Percentiles rank a stretch among this genome's conserved stretches.
Conservation (phyloP, 2,888 invertebrate species). For the Folsomia manolachei region DNA sequence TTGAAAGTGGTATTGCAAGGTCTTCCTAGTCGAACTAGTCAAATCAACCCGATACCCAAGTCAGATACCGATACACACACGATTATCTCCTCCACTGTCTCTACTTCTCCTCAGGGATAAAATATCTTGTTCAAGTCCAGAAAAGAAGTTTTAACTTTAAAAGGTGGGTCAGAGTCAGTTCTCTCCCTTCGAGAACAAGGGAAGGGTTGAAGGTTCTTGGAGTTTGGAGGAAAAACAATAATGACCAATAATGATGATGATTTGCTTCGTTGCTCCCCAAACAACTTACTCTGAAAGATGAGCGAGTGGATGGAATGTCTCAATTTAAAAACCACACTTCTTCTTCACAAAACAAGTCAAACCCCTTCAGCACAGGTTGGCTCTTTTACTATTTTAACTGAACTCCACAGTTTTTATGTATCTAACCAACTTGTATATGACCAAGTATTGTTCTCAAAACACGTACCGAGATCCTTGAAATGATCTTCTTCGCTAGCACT, state of each 20-base stretch:
- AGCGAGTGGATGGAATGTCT: conserved; percentile 44
- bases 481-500: not conserved
- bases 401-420: not conserved
- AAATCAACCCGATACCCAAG: not conserved
- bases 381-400: not conserved
- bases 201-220: conserved; percentile 17
- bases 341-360: not conserved
- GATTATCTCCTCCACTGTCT: not conserved
- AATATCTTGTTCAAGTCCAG: conserved; percentile 3
- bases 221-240: conserved; percentile 38
- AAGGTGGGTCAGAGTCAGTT: not conserved
- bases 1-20: conserved; percentile 7
- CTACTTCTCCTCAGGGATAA: not conserved
- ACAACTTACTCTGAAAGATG: conserved; percentile 16
- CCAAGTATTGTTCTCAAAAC: not conserved
- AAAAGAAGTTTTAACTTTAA: not conserved
- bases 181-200: conserved; percentile 9
- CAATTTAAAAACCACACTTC: conserved; percentile 36
- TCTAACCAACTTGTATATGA: not conserved
- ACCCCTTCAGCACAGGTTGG: not conserved
- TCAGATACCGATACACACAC: not conserved
- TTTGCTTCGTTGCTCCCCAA: conserved; percentile 41
- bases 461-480: not conserved
- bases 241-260: conserved; percentile 48
- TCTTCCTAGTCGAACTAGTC: not conserved